Evolutionary conservation across 2,888 invertebrate genomes (phyloP), one percentile per base, ranked within the genome.

Genomic region (Latrodectus hesperus): DNA sequence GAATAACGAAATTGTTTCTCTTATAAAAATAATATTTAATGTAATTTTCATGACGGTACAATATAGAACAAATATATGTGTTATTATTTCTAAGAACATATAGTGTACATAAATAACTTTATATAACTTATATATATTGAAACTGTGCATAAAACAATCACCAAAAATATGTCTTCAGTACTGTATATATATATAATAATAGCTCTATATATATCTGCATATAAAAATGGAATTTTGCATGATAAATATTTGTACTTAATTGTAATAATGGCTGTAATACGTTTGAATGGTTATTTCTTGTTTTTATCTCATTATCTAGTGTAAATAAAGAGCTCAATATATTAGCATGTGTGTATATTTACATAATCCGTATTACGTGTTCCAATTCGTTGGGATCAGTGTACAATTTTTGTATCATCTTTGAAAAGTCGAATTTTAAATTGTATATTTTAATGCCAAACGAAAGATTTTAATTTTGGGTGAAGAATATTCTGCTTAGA

Each of bases 131-230:
- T 75, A 81, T 81, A 73, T 74, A 73, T 67, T 17, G 38, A 22
- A 65, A 51, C 52, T 64, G 81, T 81, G 73, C 73, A 81, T 12
- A 73, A 78, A 75, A 84, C 77, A 78, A 78, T 73, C 73, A 78
- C 55, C 6, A 55, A 75, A 26, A 38, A 84, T 49, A 52, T 78
- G 22, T 77, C 65, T 70, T 65, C 74, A 73, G 65, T 73, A 55
- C 72, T 83, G 68, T 83, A 71, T 84, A 67, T 51, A 78, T 60
- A 60, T 38, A 38, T 38, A 3, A 38, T 38, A 38, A 38, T 38
- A 38, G 38, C 38, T 38, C 38, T 38, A 38, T 38, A 38, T 38
- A 38, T 38, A 38, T 38, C 38, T 38, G 38, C 38, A 38, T 38
- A 38, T 38, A 38, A 38, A 38, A 38, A 38, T 38, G 38, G 38